phyloP scores from a whole-genome alignment of 2,113 vertebrate genomes.

The Rhizomys pruinosus region DNA sequence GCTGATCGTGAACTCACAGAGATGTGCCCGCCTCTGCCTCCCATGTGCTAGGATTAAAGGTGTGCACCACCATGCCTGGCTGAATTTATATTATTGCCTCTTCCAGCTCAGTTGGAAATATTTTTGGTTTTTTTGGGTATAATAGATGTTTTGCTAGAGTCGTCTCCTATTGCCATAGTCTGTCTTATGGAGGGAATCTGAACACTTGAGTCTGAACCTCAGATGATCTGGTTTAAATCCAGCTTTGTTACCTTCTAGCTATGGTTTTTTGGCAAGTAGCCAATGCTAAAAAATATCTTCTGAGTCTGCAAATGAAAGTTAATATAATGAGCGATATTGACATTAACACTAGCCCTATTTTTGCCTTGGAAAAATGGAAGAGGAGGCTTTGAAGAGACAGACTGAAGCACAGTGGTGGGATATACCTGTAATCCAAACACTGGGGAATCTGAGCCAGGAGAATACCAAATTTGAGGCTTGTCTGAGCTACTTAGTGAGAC shows the following conservation, averaged over 20 bases:
- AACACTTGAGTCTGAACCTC: not conserved
- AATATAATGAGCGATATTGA: not conserved
- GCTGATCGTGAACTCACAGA: too few species aligned
- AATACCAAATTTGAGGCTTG: not conserved
- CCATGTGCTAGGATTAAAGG: too few species aligned
- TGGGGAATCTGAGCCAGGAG: not conserved
- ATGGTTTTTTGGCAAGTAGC: constrained; percentile 12
- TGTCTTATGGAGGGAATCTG: not conserved
- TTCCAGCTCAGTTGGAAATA: not conserved
- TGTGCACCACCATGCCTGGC: too few species aligned
- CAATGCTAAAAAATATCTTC: constrained; percentile 6
- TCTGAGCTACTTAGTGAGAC: not conserved
- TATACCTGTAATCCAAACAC: too few species aligned
- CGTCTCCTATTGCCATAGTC: not conserved
- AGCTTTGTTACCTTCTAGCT: not conserved
- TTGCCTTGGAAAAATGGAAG: constrained; percentile 11
- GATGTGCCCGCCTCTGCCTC: too few species aligned
- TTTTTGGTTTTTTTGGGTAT: not conserved
- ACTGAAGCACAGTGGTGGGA: not conserved
- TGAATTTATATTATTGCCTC: constrained; percentile 10
- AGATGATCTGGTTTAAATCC: constrained; percentile 1
- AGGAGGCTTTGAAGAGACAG: not conserved
- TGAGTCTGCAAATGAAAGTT: not conserved
- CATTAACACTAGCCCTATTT: not conserved
- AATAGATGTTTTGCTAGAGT: not conserved